Evolutionary conservation across 2,797 vertebrate species (phyloP).

Genomic region (Simalia tracyae): DNA sequence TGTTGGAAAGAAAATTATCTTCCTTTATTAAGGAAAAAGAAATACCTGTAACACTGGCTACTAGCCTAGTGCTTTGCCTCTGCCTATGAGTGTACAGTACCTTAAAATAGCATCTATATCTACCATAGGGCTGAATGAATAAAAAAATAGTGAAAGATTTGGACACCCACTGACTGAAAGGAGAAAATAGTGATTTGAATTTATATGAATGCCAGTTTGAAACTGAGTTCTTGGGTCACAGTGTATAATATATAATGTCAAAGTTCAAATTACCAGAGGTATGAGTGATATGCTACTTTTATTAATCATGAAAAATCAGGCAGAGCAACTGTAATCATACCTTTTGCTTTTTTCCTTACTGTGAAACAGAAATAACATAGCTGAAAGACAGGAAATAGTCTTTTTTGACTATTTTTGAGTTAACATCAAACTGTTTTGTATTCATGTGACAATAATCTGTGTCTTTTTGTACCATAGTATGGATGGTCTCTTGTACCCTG

Average conservation of each 20-base stretch:
- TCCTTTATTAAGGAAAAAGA: neutral
- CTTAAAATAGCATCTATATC: conserved; percentile 12
- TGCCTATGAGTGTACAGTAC: neutral
- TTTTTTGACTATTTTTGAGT: neutral
- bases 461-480: neutral
- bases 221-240: neutral
- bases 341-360: neutral
- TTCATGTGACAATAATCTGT: rapidly evolving
- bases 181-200: neutral
- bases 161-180: neutral
- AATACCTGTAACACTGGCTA: neutral
- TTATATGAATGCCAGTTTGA: neutral
- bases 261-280: neutral
- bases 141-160: conserved; percentile 7
- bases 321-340: neutral
- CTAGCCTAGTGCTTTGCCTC: neutral
- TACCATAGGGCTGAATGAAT: neutral
- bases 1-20: neutral
- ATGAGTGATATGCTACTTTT: neutral
- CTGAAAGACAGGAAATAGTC: neutral
- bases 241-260: neutral
- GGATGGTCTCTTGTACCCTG: neutral
- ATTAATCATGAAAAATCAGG: neutral
- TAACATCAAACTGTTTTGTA: neutral
- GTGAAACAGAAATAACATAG: neutral